These are phyloP conservation scores for Apodemus speciosus DNA, from an alignment of 2,113 vertebrate species.

Conservation along the genomic window DNA sequence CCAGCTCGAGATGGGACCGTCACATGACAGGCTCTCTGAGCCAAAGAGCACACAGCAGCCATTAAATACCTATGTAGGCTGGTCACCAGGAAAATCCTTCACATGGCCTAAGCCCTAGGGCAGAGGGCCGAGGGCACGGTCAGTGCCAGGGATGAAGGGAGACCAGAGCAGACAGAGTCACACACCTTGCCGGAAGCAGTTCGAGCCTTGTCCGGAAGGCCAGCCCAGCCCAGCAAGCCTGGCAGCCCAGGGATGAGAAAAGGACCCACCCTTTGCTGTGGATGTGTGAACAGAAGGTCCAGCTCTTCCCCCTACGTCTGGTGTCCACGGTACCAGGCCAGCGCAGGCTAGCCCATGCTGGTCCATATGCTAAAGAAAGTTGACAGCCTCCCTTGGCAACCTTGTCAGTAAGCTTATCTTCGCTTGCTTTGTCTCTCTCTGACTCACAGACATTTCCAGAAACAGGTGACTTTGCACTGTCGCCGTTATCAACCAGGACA, in stretches of 20 bases:
- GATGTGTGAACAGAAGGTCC: no score
- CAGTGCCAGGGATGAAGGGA: neutral
- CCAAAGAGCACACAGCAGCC: neutral
- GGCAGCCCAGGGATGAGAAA: neutral
- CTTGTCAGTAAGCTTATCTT: neutral
- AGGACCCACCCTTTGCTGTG: neutral
- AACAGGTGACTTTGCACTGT: neutral
- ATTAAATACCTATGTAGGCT: neutral
- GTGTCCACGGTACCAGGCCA: no score
- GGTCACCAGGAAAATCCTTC: neutral
- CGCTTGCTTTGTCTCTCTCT: neutral
- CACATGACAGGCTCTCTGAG: constrained; percentile 31
- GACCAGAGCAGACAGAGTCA: neutral
- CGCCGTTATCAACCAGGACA: neutral
- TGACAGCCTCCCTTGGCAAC: neutral
- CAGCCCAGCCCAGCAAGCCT: neutral
- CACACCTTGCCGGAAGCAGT: neutral
- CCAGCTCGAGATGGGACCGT: neutral
- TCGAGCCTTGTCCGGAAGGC: neutral
- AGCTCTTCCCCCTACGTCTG: neutral
- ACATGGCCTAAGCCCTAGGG: neutral
- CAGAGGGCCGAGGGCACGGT: neutral
- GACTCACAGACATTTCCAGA: neutral
- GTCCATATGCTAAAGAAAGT: neutral
- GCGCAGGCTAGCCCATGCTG: no score